Evolutionary conservation across 1,140 invertebrate species (phyloP), one percentile per base, ranked within the genome.

Genomic region (Trichonephila clavata): DNA sequence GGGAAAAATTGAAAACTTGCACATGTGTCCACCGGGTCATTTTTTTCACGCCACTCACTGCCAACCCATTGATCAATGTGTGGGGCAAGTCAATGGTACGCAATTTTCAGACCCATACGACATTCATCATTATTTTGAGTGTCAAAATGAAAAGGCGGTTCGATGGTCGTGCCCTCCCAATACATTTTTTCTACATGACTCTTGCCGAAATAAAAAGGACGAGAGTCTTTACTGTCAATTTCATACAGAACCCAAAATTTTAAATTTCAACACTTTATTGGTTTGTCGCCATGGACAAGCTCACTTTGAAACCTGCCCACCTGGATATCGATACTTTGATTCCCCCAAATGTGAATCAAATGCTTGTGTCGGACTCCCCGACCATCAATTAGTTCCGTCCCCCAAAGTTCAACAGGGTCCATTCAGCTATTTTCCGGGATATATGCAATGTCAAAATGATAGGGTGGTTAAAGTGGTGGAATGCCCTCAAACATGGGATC

Each of bases 1-100:
- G 2, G 84, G 27, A 20, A 16, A 61, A 2, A 86, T 86, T 39
- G 4, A 61, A 39, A 59, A 63, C 13, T 16, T 86, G 4, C n/a
- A 39, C 27, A 86, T 86, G 84, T 86, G 84, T 86, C 84, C 84
- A 1, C 27, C 84, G 20, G 84, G 84, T 32, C 84, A 86, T 63
- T n/a, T 39, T 63, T n/a, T n/a, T n/a, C n/a, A n/a, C 5, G 7
- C 18, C 5, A n/a, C 27, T 3, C 16, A 43, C 7, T 86, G 84
- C 20, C 57, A 61, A 2, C 59, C 60, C 20, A 86, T 86, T 39
- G n/a, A 86, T 57, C 8, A 2, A 10, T 86, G 84, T 27, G 10
- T 27, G 1, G 60, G 60, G 5, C 84, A 86, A 86, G n/a, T 14
- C 20, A 24, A 27, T 4, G 86, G 86, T 0, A 87, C n/a, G 5